Base-by-base conservation (phyloP, 2,797 vertebrate species). In the Liasis olivaceus region DNA sequence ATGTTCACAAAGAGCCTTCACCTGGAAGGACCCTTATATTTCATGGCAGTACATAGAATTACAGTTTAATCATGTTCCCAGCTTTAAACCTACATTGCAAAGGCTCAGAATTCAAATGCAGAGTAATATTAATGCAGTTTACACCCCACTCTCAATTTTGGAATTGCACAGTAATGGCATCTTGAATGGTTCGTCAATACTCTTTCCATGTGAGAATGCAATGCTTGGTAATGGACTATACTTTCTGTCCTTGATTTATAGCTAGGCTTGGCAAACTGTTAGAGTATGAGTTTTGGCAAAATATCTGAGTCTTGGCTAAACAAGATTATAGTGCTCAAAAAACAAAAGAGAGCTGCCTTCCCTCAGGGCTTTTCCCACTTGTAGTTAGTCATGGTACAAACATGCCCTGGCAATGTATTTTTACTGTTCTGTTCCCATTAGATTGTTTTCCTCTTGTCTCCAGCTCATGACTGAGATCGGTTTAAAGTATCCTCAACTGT, bases 61-160 rank as follows among this genome's bases (percentile, higher is more conserved):
- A 47, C 20, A 47, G 77, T 47, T 42, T 24, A 81, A 81, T 81
- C 8, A 92, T 96, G 87, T 22, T 93, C 87, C 95, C 96, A 94
- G 94, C 66, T 96, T 94, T 96, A 92, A 94, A 47, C 3, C 36
- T 81, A 81, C 42, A 47, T 3, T 88, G 56, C 15, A 89, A 63
- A 0, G 89, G 42, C 87, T 90, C 31, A 94, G 84, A 89, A 94
- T 77, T 94, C 94, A 93, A 93, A 94, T 95, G 87, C 92, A 95
- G 95, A 62, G 24, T 72, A 60, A 60, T 84, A 2, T 89, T 0
- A 47, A 42, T 64, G 88, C 11, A 51, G 54, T 89, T 90, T 58
- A 47, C 81, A 60, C 17, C 47, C 15, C 15, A 54, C 5, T 81
- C 58, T 84, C 77, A 15, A 62, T 28, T 77, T 77, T 0, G 20